Conservation (phyloP, 2,888 invertebrate species). For the Omphaloscelis lunosa region DNA sequence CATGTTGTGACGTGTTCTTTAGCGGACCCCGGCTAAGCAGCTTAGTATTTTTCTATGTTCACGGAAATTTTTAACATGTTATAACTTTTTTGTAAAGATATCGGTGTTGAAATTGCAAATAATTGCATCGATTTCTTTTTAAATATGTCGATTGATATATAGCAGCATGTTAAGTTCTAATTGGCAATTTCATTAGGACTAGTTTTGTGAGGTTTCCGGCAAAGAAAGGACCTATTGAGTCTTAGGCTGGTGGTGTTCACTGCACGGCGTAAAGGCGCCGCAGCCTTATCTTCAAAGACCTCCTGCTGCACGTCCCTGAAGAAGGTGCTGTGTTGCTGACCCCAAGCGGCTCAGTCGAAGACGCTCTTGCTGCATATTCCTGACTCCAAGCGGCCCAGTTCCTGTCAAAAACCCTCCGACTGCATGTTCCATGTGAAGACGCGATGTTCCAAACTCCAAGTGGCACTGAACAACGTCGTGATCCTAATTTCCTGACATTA, state of each 20-base stretch:
- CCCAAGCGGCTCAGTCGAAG: too few species aligned
- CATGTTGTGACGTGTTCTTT: constrained; percentile 75
- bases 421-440: too few species aligned
- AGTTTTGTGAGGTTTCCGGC: not conserved
- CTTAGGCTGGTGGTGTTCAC: not conserved
- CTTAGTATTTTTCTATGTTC: constrained; percentile 42
- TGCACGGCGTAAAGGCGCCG: too few species aligned
- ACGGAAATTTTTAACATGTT: constrained; percentile 37
- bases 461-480: too few species aligned
- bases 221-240: not conserved
- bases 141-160: not conserved
- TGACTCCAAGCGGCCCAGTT: too few species aligned
- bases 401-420: too few species aligned
- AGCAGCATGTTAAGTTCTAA: not conserved
- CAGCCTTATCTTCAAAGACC: too few species aligned
- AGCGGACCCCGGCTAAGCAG: constrained; percentile 64
- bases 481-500: too few species aligned
- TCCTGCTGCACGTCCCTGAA: too few species aligned
- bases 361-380: too few species aligned
- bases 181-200: not conserved
- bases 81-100: constrained; percentile 18
- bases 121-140: not conserved
- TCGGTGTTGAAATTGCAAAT: not conserved
- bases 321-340: too few species aligned
- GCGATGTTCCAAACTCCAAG: too few species aligned